These are phyloP conservation scores for Prostheceraeus crozeri DNA, from an alignment of 2,888 invertebrate species.

Conservation along the genomic window DNA sequence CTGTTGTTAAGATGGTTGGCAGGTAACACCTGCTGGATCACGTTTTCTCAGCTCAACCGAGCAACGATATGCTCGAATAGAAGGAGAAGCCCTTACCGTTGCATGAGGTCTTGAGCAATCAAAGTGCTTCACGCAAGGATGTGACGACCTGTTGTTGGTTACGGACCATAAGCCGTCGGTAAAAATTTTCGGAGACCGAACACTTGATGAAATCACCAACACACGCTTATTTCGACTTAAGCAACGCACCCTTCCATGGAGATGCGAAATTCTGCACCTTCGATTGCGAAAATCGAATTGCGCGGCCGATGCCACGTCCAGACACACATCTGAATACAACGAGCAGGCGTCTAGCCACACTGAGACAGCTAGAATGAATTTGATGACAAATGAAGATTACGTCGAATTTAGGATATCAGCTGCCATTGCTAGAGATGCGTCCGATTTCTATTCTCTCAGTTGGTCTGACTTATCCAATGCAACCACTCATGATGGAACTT, in stretches of 20 bases:
- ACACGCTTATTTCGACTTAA: constrained; percentile 2
- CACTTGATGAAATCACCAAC: constrained; percentile 38
- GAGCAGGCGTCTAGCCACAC: too few relatives aligned
- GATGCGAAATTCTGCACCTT: constrained; percentile 19
- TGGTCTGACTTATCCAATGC: background rate
- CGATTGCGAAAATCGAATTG: constrained; percentile 24
- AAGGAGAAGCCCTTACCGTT: constrained; percentile 34
- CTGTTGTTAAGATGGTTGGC: constrained; percentile 19
- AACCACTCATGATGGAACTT: background rate
- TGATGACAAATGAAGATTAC: too few relatives aligned
- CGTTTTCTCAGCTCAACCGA: constrained; percentile 18
- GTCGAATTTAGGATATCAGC: too few relatives aligned
- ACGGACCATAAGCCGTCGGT: constrained; percentile 39
- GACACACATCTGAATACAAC: constrained; percentile 10
- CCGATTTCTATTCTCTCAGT: too few relatives aligned
- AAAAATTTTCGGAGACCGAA: constrained; percentile 39
- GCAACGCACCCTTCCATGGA: constrained; percentile 4
- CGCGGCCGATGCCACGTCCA: constrained; percentile 29
- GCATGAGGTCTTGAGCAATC: constrained; percentile 37
- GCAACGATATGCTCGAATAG: constrained; percentile 17
- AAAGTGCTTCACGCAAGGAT: constrained; percentile 37
- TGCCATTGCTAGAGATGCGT: too few relatives aligned
- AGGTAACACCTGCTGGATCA: constrained; percentile 5
- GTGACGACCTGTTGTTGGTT: constrained; percentile 36
- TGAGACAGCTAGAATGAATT: too few relatives aligned